Conservation (phyloP, 2,888 invertebrate genomes). For the Bimastos eiseni region DNA sequence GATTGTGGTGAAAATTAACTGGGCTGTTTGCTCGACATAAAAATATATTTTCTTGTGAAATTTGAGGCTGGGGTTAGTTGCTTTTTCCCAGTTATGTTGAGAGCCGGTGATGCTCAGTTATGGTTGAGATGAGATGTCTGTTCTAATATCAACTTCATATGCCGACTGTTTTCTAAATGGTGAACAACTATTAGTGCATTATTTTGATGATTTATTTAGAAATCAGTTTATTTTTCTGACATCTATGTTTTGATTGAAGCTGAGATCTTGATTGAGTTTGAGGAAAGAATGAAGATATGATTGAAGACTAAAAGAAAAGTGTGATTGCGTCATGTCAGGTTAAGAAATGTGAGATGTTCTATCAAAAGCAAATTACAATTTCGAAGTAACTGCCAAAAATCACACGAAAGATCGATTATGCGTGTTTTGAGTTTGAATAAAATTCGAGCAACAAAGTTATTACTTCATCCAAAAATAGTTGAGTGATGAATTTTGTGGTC, state of each 20-base stretch:
- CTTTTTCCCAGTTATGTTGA: not conserved
- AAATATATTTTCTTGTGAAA: constrained; percentile 1
- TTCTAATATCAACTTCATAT: not conserved
- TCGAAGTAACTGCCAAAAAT: too few species aligned
- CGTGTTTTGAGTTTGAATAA: too few species aligned
- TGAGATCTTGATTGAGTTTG: not conserved
- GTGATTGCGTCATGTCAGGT: too few species aligned
- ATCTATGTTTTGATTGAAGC: not conserved
- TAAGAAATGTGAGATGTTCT: too few species aligned
- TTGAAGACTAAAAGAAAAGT: too few species aligned
- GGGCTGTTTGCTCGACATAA: not conserved
- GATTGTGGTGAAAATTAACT: not conserved
- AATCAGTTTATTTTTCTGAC: not conserved
- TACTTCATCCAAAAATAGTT: too few species aligned
- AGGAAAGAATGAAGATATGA: not conserved
- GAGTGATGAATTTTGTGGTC: too few species aligned
- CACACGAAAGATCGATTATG: too few species aligned
- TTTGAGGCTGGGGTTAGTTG: not conserved
- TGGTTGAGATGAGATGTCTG: not conserved
- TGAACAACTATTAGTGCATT: not conserved
- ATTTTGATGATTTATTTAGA: not conserved
- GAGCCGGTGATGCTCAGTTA: not conserved
- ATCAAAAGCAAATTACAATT: too few species aligned
- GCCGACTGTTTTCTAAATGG: not conserved
- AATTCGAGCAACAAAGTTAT: too few species aligned